phyloP scores from a whole-genome alignment of 1,140 invertebrate genomes.

The Oncopodura yosiiana region DNA sequence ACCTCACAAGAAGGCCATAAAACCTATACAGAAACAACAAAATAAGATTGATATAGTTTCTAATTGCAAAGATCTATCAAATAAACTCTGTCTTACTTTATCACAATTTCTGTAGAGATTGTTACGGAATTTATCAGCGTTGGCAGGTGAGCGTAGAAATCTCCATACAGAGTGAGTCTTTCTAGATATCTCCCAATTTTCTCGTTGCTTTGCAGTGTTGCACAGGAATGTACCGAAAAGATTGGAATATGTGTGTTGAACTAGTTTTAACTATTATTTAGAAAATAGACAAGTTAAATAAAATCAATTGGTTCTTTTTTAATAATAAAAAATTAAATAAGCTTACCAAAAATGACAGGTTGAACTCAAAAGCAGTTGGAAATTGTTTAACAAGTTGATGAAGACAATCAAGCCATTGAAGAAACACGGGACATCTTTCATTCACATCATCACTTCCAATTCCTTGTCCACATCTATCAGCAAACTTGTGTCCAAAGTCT shows the following conservation, averaged over 20 bases:
- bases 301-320: neutral
- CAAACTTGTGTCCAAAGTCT: constrained; percentile 94
- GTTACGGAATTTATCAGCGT: constrained; percentile 66
- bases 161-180: constrained; percentile 79
- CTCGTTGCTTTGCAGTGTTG: constrained; percentile 70
- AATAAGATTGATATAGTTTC: neutral
- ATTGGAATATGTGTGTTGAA: constrained; percentile 88
- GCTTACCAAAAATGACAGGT: constrained; percentile 72
- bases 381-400: constrained; percentile 84
- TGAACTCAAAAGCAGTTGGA: constrained; percentile 91
- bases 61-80: constrained; percentile 12
- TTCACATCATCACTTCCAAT: constrained; percentile 72
- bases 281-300: constrained; percentile 11
- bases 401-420: constrained; percentile 95
- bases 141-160: constrained; percentile 51
- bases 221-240: constrained; percentile 95
- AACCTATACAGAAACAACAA: constrained; percentile 48
- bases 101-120: constrained; percentile 59
- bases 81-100: constrained; percentile 36
- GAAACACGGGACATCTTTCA: constrained; percentile 89
- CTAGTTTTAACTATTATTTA: constrained; percentile 71
- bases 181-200: constrained; percentile 53
- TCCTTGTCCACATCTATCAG: constrained; percentile 81
- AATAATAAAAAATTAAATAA: constrained; percentile 5
- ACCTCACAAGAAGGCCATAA: constrained; percentile 76